Percentiles rank a stretch among this genome's conserved stretches.
These are phyloP conservation scores for Drosophila leonis DNA, from an alignment of 2,888 invertebrate species.

Conservation along the genomic window DNA sequence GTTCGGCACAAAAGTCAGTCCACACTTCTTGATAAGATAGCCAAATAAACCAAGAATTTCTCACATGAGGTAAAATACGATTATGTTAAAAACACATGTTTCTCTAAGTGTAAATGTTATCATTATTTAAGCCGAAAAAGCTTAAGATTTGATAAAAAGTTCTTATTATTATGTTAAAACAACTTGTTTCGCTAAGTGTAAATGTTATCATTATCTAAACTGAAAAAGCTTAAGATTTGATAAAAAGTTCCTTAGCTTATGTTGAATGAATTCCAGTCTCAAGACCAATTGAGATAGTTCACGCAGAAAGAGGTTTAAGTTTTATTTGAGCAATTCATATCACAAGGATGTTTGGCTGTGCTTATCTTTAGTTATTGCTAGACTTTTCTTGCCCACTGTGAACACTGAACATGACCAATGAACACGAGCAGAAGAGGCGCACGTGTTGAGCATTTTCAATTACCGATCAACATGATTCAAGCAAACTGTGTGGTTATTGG, in stretches of 20 bases:
- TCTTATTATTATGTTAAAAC: not conserved
- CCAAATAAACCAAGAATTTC: not conserved
- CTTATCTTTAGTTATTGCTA: not conserved
- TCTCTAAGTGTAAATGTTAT: constrained; percentile 1
- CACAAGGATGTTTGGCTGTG: not conserved
- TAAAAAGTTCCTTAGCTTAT: not conserved
- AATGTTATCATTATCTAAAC: not conserved
- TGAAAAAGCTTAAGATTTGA: not conserved
- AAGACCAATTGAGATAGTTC: not conserved
- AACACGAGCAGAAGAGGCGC: constrained; percentile 57
- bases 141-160: not conserved
- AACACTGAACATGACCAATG: constrained; percentile 22
- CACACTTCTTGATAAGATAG: constrained; percentile 12
- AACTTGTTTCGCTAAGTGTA: not conserved
- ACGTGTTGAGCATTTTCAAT: constrained; percentile 75
- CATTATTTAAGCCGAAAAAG: not conserved
- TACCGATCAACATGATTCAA: constrained; percentile 59
- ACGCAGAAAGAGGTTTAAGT: not conserved
- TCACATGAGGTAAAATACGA: not conserved
- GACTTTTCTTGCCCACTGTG: constrained; percentile 56
- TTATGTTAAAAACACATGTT: not conserved
- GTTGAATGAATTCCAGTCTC: not conserved
- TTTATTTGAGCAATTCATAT: not conserved
- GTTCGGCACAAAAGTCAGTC: constrained; percentile 45
- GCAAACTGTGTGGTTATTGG: constrained; percentile 38